Base-by-base conservation (phyloP, 1,140 invertebrate species). In the Penaeus chinensis region DNA sequence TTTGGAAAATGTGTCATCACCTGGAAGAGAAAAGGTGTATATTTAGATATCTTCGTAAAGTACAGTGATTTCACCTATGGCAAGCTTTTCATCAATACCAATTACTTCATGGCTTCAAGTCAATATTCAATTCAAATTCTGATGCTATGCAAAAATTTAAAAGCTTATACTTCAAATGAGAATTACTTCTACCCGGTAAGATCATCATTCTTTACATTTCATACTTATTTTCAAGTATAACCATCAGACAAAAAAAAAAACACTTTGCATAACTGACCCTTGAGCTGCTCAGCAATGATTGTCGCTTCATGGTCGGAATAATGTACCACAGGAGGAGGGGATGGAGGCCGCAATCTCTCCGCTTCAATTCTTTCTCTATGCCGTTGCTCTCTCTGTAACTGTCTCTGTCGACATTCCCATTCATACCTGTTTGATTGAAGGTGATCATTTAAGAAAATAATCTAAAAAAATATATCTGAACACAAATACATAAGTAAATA, bases 371-470 rank as follows among this genome's bases (percentile, higher is more conserved):
- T 93, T 92, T 97, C 96, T 32, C 95, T 92, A 91, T 97, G 96
- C 22, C 96, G 93, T 91, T 95, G 95, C 91, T 97, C 96, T 76
- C 96, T 93, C 91, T 96, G 95, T 84, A 97, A 90, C 90, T 96
- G 95, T 65, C 97, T 92, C 92, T 97, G 96, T 89, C 95, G 94
- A 90, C 96, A 97, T 91, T 98, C 97, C 94, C 95, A 98, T 91
- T 99, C 97, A 91, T 96, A 96, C 69, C 89, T 89, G 66, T 13
- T 32, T 22, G 32, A 11, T 22, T n/a, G 3, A 27, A 61, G 63
- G 7, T 16, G 19, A 32, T 63, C 3, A 66, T 18, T 76, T 10
- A 82, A 82, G n/a, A 84, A 77, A 13, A 77, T 24, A 42, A 77
- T 19, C 0, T 8, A 8, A 80, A 82, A 79, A 8, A 32, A 11